Evolutionary conservation across 2,113 vertebrate genomes (phyloP).

Genomic region (Grammomys surdaster): DNA sequence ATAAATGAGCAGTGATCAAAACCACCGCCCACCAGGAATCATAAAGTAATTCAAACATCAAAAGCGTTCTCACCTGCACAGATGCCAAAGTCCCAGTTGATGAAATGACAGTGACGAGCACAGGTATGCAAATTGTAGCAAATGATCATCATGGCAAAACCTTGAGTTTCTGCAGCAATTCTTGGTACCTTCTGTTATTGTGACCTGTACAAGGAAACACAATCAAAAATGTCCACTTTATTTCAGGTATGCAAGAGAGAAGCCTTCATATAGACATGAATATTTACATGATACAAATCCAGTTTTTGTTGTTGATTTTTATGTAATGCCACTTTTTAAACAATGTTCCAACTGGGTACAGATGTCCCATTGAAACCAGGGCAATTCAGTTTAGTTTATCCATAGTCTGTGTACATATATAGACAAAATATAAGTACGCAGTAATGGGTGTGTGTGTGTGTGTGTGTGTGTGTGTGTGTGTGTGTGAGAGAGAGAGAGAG

Average conservation of each 20-base stretch:
- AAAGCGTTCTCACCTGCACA: conserved; percentile 67
- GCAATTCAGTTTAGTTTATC: background rate
- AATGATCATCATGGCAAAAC: conserved; percentile 47
- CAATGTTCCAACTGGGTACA: background rate
- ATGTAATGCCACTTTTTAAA: background rate
- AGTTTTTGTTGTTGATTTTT: background rate
- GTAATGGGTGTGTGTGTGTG: too few relatives aligned
- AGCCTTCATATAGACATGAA: background rate
- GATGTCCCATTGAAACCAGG: background rate
- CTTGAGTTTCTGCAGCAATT: background rate
- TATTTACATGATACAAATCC: background rate
- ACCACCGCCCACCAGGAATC: conserved; percentile 58
- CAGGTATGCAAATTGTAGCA: conserved; percentile 45
- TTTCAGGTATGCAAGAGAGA: background rate
- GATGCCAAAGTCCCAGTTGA: conserved; percentile 48
- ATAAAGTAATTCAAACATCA: conserved; percentile 69
- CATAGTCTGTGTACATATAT: background rate
- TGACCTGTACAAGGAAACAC: background rate
- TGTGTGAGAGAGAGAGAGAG: too few relatives aligned
- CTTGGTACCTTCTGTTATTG: conserved; percentile 20
- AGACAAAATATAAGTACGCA: background rate
- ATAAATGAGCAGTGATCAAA: conserved; percentile 68
- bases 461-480: too few relatives aligned
- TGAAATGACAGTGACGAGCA: conserved; percentile 56
- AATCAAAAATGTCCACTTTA: background rate